Evolutionary conservation across 2,888 invertebrate genomes (phyloP).

Genomic region (Nemotelus nigrinus): DNA sequence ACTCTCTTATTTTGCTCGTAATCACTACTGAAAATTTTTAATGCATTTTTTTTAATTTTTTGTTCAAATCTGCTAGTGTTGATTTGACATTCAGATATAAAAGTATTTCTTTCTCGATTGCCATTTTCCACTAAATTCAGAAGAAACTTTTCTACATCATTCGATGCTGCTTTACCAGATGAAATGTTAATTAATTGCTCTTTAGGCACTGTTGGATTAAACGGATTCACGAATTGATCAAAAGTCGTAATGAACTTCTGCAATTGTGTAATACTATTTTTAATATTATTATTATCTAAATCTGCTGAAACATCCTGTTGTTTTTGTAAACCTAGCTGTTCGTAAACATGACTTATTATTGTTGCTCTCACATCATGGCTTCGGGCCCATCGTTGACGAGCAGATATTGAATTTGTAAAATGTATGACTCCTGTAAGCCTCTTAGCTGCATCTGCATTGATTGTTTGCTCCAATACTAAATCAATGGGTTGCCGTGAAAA

Average conservation of each 20-base stretch:
- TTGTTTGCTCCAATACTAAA: slow-evolving; percentile 37
- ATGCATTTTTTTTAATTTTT: slow-evolving; percentile 51
- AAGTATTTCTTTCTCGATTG: slow-evolving; percentile 47
- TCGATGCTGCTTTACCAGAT: slow-evolving; percentile 42
- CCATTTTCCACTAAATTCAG: slow-evolving; percentile 46
- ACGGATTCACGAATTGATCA: slow-evolving; percentile 43
- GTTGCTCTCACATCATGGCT: slow-evolving; percentile 46
- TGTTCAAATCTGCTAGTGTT: slow-evolving; percentile 53
- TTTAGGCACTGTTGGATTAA: slow-evolving; percentile 34
- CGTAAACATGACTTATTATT: slow-evolving; percentile 31
- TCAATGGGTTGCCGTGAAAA: slow-evolving; percentile 40
- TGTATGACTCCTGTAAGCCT: slow-evolving; percentile 51
- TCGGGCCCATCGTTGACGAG: slow-evolving; percentile 51
- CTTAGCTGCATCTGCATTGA: slow-evolving; percentile 41
- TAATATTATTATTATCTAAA: slow-evolving; percentile 29
- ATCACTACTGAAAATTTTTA: neutral
- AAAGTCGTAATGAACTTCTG: slow-evolving; percentile 44
- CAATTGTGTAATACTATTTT: slow-evolving; percentile 43
- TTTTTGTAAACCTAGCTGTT: slow-evolving; percentile 12
- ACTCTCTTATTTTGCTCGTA: slow-evolving; percentile 29
- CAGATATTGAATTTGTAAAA: slow-evolving; percentile 52
- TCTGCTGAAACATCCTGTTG: slow-evolving; percentile 40
- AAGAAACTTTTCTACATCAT: slow-evolving; percentile 50
- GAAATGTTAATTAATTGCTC: slow-evolving; percentile 46
- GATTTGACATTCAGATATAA: slow-evolving; percentile 54